Evolutionary conservation across 1,140 invertebrate species (phyloP), one percentile per base, ranked within the genome.

Genomic region (Drosophila fuyamai): DNA sequence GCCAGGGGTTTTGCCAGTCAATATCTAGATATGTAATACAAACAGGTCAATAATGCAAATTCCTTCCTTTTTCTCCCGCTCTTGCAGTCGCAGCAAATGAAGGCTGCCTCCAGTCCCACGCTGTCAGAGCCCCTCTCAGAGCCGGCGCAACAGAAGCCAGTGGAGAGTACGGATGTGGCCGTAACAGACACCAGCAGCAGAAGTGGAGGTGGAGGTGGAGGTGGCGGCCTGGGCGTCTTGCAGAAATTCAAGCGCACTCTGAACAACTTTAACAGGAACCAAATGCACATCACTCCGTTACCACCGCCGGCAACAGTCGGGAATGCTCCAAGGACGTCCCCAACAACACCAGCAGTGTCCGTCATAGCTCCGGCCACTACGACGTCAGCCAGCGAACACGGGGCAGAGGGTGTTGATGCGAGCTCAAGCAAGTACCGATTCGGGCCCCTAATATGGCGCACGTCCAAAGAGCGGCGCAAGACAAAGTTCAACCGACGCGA

Each of bases 191-290:
- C 16, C 36, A 40, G 16, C 18, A 23, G 9, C 44, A 36, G 46
- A 36, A 41, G 44, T 40, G 54, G 32, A 12, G 23, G 13, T 4
- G 50, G 46, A 36, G 38, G 44, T 40, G 54, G 32, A 12, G 23
- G 13, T 4, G 50, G 13, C 7, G 67, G 67, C 55, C 55, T 80
- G 8, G 91, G 95, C 80, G 94, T 96, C 18, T 85, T 96, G 43
- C 95, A 95, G 79, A 96, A 95, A 91, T 96, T 96, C 82, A 93
- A 95, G 29, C 95, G 96, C 81, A 96, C 95, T 66, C 95, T 96
- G 75, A 95, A 95, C 40, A 84, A 92, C 57, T 91, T 92, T 18
- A 91, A 91, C 12, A 81, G 65, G n/a, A 90, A 90, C 65, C 85
- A 89, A 58, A 40, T 90, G 44, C 78, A 81, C 47, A 79, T 89